Base-by-base conservation (phyloP, 1,140 invertebrate species). In the Pentalonia nigronervosa region DNA sequence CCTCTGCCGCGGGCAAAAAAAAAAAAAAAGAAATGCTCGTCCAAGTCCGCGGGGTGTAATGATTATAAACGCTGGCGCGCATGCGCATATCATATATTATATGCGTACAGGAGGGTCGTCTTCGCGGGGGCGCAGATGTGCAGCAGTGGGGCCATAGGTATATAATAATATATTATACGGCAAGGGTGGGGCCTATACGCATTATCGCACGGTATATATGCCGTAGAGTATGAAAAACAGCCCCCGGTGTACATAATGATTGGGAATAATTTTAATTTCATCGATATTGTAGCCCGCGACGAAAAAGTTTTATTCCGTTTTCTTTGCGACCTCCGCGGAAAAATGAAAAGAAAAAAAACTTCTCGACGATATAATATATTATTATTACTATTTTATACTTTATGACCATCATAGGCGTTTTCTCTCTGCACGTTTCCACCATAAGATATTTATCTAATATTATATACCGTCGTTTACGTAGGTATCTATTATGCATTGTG, bases 221-320 rank as follows among this genome's bases (percentile, higher is more conserved):
- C 41, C 4, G 36, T 21, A 83, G 20, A 36, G 36, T 83, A 83
- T 83, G 36, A 41, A 83, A 83, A n/a, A 14, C 60, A 41, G 83
- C 21, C 23, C 83, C 36, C 17, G 23, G 84, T 86, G 41, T 86
- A 87, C 30, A 86, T 93, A 93, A 86, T 53, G 91, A 93, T 93
- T 84, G 81, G 91, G 36, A 56, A 86, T 86, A 86, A 93, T 93
- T 93, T 93, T 93, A 91, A 91, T 91, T 91, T 91, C 90, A 83
- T 84, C 91, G 76, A 92, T 83, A 41, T 41, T 41, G 41, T 41
- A 92, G 47, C 45, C 90, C 30, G 67, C 17, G 76, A 53, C 23
- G 47, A 84, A 92, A 92, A 92, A 36, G 81, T 92, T 92, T 84
- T 84, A 34, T 91, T 91, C 45, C 67, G 30, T 83, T 91, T 81